Evolutionary conservation across 2,888 invertebrate genomes (phyloP).

Genomic region (Watsonalla cultraria): DNA sequence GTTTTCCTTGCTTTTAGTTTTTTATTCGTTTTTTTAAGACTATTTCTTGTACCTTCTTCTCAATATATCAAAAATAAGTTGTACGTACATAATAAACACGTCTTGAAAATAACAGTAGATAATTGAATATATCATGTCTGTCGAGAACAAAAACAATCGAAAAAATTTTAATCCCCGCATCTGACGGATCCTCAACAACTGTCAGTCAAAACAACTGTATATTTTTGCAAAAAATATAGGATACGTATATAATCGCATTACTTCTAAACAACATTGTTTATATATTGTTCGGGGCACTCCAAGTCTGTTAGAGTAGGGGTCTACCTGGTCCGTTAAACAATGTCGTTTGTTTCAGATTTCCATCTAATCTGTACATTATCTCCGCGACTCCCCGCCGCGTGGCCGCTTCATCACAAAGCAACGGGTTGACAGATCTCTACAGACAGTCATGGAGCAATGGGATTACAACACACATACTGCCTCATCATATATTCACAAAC

Average conservation of each 20-base stretch:
- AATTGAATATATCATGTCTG: background rate
- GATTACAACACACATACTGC: conserved; percentile 62
- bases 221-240: conserved; percentile 36
- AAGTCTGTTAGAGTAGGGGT: conserved; percentile 27
- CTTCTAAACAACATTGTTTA: conserved; percentile 69
- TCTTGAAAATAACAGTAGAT: background rate
- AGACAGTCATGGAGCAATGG: conserved; percentile 62
- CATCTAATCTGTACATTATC: conserved; percentile 75
- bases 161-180: conserved; percentile 16
- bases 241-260: conserved; percentile 57
- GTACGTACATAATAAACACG: too few species aligned
- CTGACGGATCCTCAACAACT: conserved; percentile 32
- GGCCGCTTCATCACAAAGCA: conserved; percentile 71
- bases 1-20: too few species aligned
- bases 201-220: conserved; percentile 46
- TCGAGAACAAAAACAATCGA: background rate
- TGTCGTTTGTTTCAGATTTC: conserved; percentile 66
- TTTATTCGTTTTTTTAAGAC: too few species aligned
- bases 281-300: conserved; percentile 67
- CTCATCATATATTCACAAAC: conserved; percentile 34
- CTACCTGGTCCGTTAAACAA: conserved; percentile 72
- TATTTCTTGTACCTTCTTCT: too few species aligned
- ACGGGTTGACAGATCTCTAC: conserved; percentile 75
- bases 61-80: too few species aligned
- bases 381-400: conserved; percentile 59